Evolutionary conservation across 2,113 vertebrate genomes (phyloP), one percentile per base, ranked within the genome.

Genomic region (Ceyx cyanopectus): DNA sequence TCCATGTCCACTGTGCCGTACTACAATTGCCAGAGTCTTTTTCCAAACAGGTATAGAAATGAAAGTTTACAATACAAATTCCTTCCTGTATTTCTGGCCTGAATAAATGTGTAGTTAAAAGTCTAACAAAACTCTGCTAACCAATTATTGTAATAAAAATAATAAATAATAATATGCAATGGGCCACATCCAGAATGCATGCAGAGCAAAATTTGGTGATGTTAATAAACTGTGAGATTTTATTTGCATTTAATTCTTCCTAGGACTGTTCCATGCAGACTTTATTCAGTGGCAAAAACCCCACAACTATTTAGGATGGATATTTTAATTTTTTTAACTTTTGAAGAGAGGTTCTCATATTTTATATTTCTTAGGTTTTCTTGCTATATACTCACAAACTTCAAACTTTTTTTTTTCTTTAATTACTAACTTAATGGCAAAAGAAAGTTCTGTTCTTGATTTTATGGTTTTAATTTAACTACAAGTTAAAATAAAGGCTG

Each of bases 1-100:
- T 10, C 98, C 98, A 21, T 99, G 99, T 95, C 99, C 99, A 1
- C 96, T 99, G 58, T 99, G 99, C 93, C 98, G 99, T 65, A 97
- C 98, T 68, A 91, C 97, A 92, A 98, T 99, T 97, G 95, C 98
- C 60, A 97, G 98, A 94, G 98, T 99, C 60, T 98, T 97, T 97
- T 98, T 98, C 96, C 99, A 99, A 96, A 97, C 98, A 98, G 99
- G 99, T 99, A 97, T 90, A 66, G 90, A 56, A 92, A 29, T 53
- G 3, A 23, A 92, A 61, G 16, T 14, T 63, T 81, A 37, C 20
- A 46, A 46, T 41, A 61, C n/a, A 51, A 17, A 65, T 87, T 84
- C 7, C 17, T 81, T 92, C 26, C 6, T 65, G 4, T 61, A 26
- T 54, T 72, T 81, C 40, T 85, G 37, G 9, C 18, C 45, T 61